Evolutionary conservation across 2,888 invertebrate genomes (phyloP).

Genomic region (Heliconius cydno): DNA sequence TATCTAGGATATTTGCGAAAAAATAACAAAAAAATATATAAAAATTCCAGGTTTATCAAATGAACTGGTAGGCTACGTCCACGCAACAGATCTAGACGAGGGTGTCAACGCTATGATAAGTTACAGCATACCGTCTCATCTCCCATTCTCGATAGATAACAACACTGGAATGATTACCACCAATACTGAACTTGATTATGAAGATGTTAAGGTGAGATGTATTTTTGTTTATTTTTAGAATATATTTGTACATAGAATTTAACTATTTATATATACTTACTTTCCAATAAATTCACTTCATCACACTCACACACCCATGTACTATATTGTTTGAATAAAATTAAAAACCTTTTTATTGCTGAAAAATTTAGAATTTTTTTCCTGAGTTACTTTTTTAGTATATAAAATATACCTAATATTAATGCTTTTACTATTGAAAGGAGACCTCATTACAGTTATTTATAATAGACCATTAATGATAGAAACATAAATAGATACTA

Average conservation of each 20-base stretch:
- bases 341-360: too few species aligned
- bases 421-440: too few species aligned
- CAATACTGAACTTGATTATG: slow-evolving; percentile 90
- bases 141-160: slow-evolving; percentile 91
- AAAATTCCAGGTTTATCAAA: slow-evolving; percentile 70
- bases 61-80: slow-evolving; percentile 89
- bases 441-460: too few species aligned
- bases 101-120: slow-evolving; percentile 92
- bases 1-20: background rate
- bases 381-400: too few species aligned
- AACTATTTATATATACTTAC: background rate
- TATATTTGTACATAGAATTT: background rate
- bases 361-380: too few species aligned
- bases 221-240: background rate
- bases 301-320: too few species aligned
- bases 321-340: too few species aligned
- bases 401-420: too few species aligned
- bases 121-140: slow-evolving; percentile 90
- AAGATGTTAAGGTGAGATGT: slow-evolving; percentile 86
- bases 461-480: too few species aligned
- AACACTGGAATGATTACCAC: slow-evolving; percentile 91
- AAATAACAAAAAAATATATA: background rate
- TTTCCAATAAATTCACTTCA: background rate
- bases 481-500: too few species aligned
- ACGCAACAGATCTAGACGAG: slow-evolving; percentile 93